Percentiles rank a stretch among this genome's conserved stretches.
Conservation (phyloP, 2,113 vertebrate genomes). For the Gambusia affinis region DNA sequence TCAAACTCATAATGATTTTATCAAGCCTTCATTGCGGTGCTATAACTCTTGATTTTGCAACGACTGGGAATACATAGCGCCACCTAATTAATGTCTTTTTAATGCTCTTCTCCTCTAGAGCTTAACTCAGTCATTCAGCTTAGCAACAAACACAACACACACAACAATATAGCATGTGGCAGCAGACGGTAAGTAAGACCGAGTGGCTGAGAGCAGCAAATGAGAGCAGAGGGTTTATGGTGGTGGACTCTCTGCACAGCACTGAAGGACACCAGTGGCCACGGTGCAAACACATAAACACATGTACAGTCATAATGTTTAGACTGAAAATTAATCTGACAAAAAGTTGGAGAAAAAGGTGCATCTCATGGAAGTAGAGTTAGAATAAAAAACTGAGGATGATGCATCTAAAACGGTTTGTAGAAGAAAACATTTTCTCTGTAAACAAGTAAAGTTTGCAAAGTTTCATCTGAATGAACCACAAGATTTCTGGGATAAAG, state of each 20-base stretch:
- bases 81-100: slow-evolving; percentile 80
- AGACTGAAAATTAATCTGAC: no score
- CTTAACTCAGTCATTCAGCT: slow-evolving; percentile 73
- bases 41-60: slow-evolving; percentile 74
- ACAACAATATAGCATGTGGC: slow-evolving; percentile 63
- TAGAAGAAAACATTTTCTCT: no score
- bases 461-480: no score
- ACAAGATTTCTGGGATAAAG: no score
- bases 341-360: no score
- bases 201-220: slow-evolving; percentile 54
- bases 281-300: slow-evolving; percentile 10
- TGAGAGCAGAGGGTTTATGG: slow-evolving; percentile 46
- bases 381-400: no score
- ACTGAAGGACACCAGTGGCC: slow-evolving; percentile 22
- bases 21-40: slow-evolving; percentile 68
- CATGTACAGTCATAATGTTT: slow-evolving; percentile 28
- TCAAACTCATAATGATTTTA: slow-evolving; percentile 76
- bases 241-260: slow-evolving; percentile 1
- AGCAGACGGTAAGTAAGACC: slow-evolving; percentile 69
- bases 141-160: slow-evolving; percentile 68
- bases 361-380: no score
- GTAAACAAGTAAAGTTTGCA: no score
- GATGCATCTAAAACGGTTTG: no score
- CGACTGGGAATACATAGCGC: slow-evolving; percentile 70
- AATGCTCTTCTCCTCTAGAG: slow-evolving; percentile 77